phyloP scores from a whole-genome alignment of 2,113 vertebrate genomes.

The Illadopsis cleaveri region DNA sequence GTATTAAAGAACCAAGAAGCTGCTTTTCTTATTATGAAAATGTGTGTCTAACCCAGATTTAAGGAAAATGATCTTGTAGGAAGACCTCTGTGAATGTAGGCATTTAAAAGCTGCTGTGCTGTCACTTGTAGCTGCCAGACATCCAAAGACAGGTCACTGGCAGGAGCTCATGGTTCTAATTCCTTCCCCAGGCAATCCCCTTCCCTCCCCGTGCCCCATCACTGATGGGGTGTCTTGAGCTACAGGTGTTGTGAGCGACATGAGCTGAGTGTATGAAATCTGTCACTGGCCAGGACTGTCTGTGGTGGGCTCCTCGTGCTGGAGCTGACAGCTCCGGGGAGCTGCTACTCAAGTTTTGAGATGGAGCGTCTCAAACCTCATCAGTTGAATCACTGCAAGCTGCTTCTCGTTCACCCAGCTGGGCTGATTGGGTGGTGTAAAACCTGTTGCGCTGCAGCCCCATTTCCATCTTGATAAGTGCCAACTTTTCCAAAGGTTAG shows the following conservation, averaged over 20 bases:
- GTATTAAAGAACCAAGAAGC: not conserved
- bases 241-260: not conserved
- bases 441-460: not conserved
- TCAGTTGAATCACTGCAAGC: not conserved
- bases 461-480: not conserved
- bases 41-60: not conserved
- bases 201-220: rapidly evolving
- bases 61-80: not conserved
- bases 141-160: not conserved
- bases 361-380: not conserved
- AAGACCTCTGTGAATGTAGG: not conserved
- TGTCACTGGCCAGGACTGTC: rapidly evolving
- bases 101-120: not conserved
- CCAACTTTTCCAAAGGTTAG: not conserved
- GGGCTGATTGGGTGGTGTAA: not conserved
- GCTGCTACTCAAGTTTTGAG: not conserved
- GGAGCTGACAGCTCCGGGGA: not conserved
- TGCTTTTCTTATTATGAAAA: constrained; percentile 3
- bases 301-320: rapidly evolving
- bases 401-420: not conserved
- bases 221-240: not conserved
- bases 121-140: not conserved
- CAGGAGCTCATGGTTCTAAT: not conserved
- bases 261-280: rapidly evolving
- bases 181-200: not conserved